Percentiles rank a stretch among this genome's conserved stretches.
phyloP scores from a whole-genome alignment of 2,888 invertebrate species.

The Polydesmus complanatus region DNA sequence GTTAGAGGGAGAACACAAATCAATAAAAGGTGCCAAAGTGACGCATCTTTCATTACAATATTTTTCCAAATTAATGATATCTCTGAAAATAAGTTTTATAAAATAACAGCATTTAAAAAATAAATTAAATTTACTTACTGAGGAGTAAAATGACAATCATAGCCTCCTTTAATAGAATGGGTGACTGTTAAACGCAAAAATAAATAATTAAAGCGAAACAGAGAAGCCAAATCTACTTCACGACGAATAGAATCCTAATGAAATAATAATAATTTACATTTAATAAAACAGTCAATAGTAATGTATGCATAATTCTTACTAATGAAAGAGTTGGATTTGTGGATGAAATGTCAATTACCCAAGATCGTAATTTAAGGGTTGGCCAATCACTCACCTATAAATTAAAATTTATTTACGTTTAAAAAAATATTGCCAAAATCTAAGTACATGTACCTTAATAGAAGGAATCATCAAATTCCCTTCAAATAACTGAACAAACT shows the following conservation, averaged over 20 bases:
- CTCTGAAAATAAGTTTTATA: not conserved
- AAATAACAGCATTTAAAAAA: too few species aligned
- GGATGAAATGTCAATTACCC: not conserved
- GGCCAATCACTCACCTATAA: conserved; percentile 1
- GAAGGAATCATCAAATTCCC: not conserved
- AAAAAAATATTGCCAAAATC: not conserved
- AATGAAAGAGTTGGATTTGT: not conserved
- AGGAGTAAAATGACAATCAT: not conserved
- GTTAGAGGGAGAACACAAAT: not conserved
- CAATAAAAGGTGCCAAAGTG: not conserved
- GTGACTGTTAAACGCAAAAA: not conserved
- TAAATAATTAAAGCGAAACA: not conserved
- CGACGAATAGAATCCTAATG: not conserved
- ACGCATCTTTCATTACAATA: not conserved
- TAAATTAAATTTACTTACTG: not conserved
- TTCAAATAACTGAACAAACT: not conserved
- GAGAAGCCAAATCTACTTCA: not conserved
- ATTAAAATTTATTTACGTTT: not conserved
- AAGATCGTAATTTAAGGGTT: not conserved
- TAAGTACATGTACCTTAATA: not conserved
- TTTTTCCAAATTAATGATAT: not conserved
- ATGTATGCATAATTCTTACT: not conserved
- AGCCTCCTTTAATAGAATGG: not conserved
- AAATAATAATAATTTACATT: not conserved
- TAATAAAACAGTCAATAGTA: not conserved